Evolutionary conservation across 2,113 vertebrate genomes (phyloP), one percentile per base, ranked within the genome.

Genomic region (Carettochelys insculpta): DNA sequence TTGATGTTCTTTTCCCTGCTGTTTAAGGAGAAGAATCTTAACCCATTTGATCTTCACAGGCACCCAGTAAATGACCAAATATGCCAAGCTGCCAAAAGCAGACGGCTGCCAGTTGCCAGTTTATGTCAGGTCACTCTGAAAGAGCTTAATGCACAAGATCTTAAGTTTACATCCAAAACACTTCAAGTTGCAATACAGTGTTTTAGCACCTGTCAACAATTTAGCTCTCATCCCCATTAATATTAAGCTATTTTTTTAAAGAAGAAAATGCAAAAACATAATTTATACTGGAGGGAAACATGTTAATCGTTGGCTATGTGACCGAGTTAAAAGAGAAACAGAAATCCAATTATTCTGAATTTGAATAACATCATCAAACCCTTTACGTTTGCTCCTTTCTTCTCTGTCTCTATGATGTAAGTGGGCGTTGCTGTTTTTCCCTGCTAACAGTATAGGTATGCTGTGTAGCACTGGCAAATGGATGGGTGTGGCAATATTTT

Each of bases 1-100:
- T 99, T 99, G 99, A 99, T 99, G 99, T 99, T 98, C 98, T 99
- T 99, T 99, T 97, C 98, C 98, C 98, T 98, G 98, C 99, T 99
- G 98, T 98, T 99, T 99, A 99, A 99, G 98, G 98, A 98, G 98
- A 98, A 98, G 98, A 98, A 99, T 99, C 99, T 99, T 99, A 99
- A 99, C 99, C 99, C 98, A 98, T 99, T 98, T 99, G 99, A 99
- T 99, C 99, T 99, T 99, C 98, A 97, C 98, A 98, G 98, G 98
- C 98, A 97, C 98, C 98, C 98, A 97, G 98, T 99, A 99, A 99
- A 99, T 98, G 99, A 98, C 98, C 98, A 99, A 99, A 99, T 99
- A 99, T 99, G 99, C 98, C 98, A 98, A 98, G 98, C 98, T 98
- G 98, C 99, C 98, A 98, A 98, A 98, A 99, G 98, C 98, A 99